Conservation (phyloP, 2,113 vertebrate genomes). For the Phyllostomus discolor region DNA sequence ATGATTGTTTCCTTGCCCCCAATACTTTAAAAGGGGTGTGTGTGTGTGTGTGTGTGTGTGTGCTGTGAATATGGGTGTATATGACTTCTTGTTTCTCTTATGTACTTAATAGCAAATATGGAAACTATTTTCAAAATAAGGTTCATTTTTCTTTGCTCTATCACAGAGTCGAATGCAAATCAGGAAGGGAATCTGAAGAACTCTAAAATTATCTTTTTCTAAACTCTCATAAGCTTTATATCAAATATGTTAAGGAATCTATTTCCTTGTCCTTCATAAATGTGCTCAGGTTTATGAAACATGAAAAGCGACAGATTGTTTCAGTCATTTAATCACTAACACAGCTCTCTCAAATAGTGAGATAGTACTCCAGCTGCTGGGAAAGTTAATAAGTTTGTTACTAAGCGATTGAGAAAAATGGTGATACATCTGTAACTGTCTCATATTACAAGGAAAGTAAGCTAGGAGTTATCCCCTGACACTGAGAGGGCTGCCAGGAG, state of each 20-base stretch:
- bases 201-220: not conserved
- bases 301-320: slow-evolving; percentile 31
- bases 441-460: not conserved
- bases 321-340: slow-evolving; percentile 35
- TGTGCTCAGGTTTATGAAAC: not conserved
- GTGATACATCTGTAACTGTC: not conserved
- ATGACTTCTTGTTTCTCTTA: not conserved
- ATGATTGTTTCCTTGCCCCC: not conserved
- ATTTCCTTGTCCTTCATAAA: not conserved
- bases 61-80: not conserved
- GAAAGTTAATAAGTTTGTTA: not conserved
- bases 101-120: not conserved
- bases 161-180: not conserved
- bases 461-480: not conserved
- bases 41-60: not conserved
- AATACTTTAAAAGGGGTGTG: not conserved
- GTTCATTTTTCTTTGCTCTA: not conserved
- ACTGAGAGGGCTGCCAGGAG: not conserved
- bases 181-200: not conserved
- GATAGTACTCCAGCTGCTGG: not conserved
- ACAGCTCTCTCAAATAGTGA: not conserved
- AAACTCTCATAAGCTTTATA: not conserved
- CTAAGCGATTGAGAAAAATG: slow-evolving; percentile 4
- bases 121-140: not conserved
- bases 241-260: not conserved